Conservation (phyloP, 1,140 invertebrate species). For the Phymastichus coffea region DNA sequence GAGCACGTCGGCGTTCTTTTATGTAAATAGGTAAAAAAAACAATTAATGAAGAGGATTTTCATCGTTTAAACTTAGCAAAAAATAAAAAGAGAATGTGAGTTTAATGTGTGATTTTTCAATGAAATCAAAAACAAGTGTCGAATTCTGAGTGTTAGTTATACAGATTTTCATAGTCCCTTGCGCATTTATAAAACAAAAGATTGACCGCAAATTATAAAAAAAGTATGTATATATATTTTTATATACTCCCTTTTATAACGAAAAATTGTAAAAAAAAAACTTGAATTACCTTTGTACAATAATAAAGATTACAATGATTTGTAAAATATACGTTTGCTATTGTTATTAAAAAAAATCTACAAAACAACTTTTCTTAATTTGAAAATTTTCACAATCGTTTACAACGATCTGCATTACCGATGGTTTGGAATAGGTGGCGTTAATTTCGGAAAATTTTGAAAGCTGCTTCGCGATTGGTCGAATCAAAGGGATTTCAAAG, state of each 20-base stretch:
- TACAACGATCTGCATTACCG: constrained; percentile 1
- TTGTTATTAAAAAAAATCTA: too few relatives aligned
- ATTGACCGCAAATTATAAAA: constrained; percentile 39
- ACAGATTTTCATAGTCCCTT: constrained; percentile 16
- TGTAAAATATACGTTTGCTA: background rate
- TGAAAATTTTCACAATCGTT: background rate
- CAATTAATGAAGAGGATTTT: too few relatives aligned
- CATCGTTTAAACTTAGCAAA: constrained; percentile 9
- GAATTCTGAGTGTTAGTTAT: constrained; percentile 14
- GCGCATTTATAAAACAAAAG: constrained; percentile 40
- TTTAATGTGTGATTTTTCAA: constrained; percentile 22
- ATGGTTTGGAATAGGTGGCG: background rate
- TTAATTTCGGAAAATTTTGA: constrained; percentile 1
- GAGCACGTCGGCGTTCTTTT: constrained; percentile 34
- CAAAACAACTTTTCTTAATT: background rate
- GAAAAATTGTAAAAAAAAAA: constrained; percentile 22
- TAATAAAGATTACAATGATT: constrained; percentile 22
- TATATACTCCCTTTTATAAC: constrained; percentile 17
- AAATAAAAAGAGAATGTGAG: constrained; percentile 22
- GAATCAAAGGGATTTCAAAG: constrained; percentile 36
- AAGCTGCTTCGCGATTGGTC: constrained; percentile 25
- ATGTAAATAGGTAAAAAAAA: constrained; percentile 28
- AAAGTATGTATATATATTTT: constrained; percentile 14
- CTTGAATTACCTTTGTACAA: constrained; percentile 18
- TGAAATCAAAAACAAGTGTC: constrained; percentile 16